Base-by-base conservation (phyloP, 1,140 invertebrate species). In the Drosophila lacertosa region DNA sequence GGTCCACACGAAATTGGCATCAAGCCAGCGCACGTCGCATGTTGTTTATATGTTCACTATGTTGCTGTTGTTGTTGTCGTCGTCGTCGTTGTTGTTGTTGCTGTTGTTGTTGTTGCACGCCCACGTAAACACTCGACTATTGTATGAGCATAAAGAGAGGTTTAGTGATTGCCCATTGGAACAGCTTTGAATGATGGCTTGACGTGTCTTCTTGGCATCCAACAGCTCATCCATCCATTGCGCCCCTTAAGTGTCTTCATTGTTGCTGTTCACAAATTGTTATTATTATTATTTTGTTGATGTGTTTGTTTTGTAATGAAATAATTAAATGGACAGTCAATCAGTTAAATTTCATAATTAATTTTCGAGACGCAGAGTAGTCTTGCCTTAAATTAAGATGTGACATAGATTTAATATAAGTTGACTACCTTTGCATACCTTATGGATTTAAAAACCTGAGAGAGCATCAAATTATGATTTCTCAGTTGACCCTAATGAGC, bases 11-110 rank as follows among this genome's bases (percentile, higher is more conserved):
- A 71, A 79, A 77, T 77, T 62, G 77, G 77, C 77, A 71, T 79
- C 64, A 70, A 50, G 57, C 39, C 54, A 58, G 57, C 64, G 60
- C 77, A 70, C 58, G 79, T 84, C 79, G 82, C 82, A 77, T 88
- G 81, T 74, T 80, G 73, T 64, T 65, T 55, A 62, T 74, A 65
- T 84, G 69, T 76, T 29, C 64, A 54, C 35, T 24, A 57, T 66
- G 68, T 51, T 67, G 58, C 45, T 65, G 62, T 37, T 68, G 18
- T 29, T 20, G 42, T 29, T 18, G 18, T 20, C 15, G 50, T 37
- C 45, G 35, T 78, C 78, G 53, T 20, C 15, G 50, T 37, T 58
- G 35, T 78, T 78, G 53, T 60, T 58, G 57, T 20, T 59, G 29
- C 33, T 35, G 59, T 33, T 40, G 50, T 9, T 62, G 18, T 16